Evolutionary conservation across 2,797 vertebrate species (phyloP).

Genomic region (Enteromius afrohamiltoni): DNA sequence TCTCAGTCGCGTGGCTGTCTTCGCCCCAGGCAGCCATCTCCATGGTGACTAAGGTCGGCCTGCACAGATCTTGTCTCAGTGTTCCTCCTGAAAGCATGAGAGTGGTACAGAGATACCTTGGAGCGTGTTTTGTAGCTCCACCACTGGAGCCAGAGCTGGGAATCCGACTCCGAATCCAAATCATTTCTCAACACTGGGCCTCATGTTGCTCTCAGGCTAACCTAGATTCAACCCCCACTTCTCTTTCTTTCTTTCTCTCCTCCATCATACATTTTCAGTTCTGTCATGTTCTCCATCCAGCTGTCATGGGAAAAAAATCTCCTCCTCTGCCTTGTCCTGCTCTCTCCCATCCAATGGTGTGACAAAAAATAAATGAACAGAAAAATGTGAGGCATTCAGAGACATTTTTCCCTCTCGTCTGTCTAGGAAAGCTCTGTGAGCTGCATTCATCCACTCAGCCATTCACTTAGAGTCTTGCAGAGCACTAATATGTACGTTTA

Average conservation of each 20-base stretch:
- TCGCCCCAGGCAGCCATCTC: slow-evolving; percentile 61
- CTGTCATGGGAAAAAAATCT: slow-evolving; percentile 8
- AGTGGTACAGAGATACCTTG: slow-evolving; percentile 18
- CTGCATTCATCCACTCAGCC: slow-evolving; percentile 21
- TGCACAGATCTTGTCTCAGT: slow-evolving; percentile 60
- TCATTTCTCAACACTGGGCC: slow-evolving; percentile 27
- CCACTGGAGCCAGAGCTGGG: slow-evolving; percentile 11
- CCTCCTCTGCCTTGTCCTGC: slow-evolving; percentile 6
- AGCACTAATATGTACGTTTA: slow-evolving; percentile 13
- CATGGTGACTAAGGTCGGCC: slow-evolving; percentile 59
- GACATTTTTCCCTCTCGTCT: not conserved
- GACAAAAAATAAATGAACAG: not conserved
- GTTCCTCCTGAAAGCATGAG: slow-evolving; percentile 36
- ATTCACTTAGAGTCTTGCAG: not conserved
- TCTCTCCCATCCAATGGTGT: not conserved
- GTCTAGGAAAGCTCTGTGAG: not conserved
- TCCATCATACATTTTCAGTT: slow-evolving; percentile 17
- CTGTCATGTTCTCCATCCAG: slow-evolving; percentile 24
- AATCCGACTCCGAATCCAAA: slow-evolving; percentile 33
- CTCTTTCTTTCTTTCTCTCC: slow-evolving; percentile 2
- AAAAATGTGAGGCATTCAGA: not conserved
- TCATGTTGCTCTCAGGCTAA: slow-evolving; percentile 37
- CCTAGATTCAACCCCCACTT: slow-evolving; percentile 33
- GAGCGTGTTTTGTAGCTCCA: slow-evolving; percentile 40
- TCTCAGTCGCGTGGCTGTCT: slow-evolving; percentile 69